Evolutionary conservation across 2,113 vertebrate genomes (phyloP).

Genomic region (Carassius auratus): DNA sequence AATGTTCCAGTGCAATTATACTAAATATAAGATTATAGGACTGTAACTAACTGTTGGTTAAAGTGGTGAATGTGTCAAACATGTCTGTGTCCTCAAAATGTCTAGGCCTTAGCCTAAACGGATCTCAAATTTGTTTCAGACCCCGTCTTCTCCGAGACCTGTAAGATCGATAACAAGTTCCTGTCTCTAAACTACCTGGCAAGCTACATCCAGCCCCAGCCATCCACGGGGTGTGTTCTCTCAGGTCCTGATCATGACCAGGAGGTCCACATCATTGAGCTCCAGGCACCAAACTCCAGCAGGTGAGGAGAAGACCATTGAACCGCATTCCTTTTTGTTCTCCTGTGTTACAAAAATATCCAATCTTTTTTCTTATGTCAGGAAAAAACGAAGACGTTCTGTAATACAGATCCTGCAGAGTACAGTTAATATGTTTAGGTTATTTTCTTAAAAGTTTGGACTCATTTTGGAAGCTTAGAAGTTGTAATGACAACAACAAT

Average conservation of each 20-base stretch:
- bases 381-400: neutral
- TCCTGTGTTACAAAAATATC: neutral
- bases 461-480: neutral
- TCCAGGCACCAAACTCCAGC: conserved; percentile 90
- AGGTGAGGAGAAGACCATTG: conserved; percentile 79
- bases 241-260: conserved; percentile 74
- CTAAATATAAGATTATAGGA: neutral
- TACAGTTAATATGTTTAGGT: neutral
- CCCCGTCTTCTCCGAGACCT: conserved; percentile 84
- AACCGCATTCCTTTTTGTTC: neutral
- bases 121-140: conserved; percentile 72
- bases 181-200: conserved; percentile 97
- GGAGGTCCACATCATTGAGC: conserved; percentile 93
- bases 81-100: neutral
- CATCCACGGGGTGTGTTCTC: conserved; percentile 86
- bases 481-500: neutral
- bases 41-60: neutral
- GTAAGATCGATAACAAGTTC: conserved; percentile 92
- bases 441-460: neutral
- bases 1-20: conserved; percentile 3
- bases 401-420: neutral
- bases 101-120: neutral
- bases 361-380: neutral
- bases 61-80: neutral
- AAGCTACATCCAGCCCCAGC: conserved; percentile 84